A percentile compares a stretch with the other conserved stretches of the same genome.
phyloP scores from a whole-genome alignment of 1,140 invertebrate genomes.

The Zaprionus africanus region DNA sequence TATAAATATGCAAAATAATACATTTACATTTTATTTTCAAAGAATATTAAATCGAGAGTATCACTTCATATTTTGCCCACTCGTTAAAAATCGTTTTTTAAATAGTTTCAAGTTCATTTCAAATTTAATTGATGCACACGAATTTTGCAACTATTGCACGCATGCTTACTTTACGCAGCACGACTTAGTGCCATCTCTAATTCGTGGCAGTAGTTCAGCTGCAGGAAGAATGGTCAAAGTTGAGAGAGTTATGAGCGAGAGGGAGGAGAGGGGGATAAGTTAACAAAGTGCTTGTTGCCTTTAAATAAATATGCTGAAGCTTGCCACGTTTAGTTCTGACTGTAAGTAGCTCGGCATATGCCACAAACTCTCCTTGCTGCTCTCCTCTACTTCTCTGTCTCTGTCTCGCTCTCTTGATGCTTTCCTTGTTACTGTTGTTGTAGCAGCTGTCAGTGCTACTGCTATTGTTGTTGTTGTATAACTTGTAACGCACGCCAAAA shows the following conservation, averaged over 20 bases:
- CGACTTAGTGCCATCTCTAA: constrained; percentile 1
- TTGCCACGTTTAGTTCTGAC: constrained; percentile 38
- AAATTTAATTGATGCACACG: neutral
- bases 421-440: constrained; percentile 7
- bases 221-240: neutral
- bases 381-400: neutral
- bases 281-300: constrained; percentile 69
- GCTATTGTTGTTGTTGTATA: constrained; percentile 24
- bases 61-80: no score
- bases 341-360: neutral
- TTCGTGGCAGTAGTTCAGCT: constrained; percentile 10
- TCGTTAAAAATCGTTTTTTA: neutral
- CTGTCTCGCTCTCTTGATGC: neutral
- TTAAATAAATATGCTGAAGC: constrained; percentile 74
- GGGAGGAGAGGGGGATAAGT: constrained; percentile 36
- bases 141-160: neutral
- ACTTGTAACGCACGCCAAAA: constrained; percentile 29
- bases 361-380: neutral
- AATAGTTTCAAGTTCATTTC: neutral
- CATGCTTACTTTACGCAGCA: neutral
- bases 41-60: no score
- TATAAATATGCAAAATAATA: no score
- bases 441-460: neutral
- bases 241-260: neutral
- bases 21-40: no score